Evolutionary conservation across 1,140 invertebrate species (phyloP).

Genomic region (Drosophila pectinifera): DNA sequence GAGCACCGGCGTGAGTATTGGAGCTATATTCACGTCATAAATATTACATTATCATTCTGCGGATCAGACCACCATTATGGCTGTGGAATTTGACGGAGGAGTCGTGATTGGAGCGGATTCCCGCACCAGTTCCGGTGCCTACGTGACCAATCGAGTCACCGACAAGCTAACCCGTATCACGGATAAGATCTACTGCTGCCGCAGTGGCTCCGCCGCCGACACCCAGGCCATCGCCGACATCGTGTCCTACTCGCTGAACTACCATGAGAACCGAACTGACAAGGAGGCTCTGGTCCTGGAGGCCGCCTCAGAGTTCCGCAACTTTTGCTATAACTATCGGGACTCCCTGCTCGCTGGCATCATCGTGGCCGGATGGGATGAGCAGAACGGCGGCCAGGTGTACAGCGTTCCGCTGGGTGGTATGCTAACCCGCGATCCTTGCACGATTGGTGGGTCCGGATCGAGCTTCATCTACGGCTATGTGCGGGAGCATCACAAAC

Average conservation of each 20-base stretch:
- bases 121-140: conserved; percentile 96
- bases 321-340: conserved; percentile 98
- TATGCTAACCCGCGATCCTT: conserved; percentile 95
- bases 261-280: conserved; percentile 90
- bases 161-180: conserved; percentile 98
- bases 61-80: conserved; percentile 96
- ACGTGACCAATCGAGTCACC: conserved; percentile 97
- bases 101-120: conserved; percentile 99
- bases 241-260: conserved; percentile 92
- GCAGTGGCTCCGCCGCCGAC: conserved; percentile 98
- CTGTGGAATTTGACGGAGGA: conserved; percentile 97
- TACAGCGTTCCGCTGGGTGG: conserved; percentile 96
- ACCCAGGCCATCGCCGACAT: conserved; percentile 98
- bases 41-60: not conserved
- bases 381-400: conserved; percentile 93
- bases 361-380: conserved; percentile 98
- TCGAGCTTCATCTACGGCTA: conserved; percentile 98
- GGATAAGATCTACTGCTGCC: conserved; percentile 98
- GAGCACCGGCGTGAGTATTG: conserved; percentile 90
- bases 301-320: conserved; percentile 96
- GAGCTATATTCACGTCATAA: no score
- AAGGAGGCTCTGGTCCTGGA: conserved; percentile 94
- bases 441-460: conserved; percentile 97
- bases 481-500: conserved; percentile 94
- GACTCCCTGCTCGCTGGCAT: conserved; percentile 96